Evolutionary conservation across 2,888 invertebrate species (phyloP).

Genomic region (Sesamia inferens): DNA sequence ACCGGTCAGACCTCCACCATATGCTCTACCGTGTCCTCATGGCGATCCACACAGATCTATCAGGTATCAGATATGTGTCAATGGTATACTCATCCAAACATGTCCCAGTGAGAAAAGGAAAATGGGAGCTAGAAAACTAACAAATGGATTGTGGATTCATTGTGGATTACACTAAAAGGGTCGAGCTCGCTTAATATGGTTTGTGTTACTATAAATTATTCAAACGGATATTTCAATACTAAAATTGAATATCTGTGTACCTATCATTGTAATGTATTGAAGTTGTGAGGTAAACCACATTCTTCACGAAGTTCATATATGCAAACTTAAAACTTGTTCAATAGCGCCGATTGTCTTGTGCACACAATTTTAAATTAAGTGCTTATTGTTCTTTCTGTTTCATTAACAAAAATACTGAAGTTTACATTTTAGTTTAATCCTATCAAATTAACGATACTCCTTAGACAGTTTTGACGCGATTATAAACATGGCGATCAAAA

Average conservation of each 20-base stretch:
- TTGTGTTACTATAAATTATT: not conserved
- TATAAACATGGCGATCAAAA: too few species aligned
- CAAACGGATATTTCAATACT: not conserved
- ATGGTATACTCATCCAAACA: not conserved
- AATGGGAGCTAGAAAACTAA: not conserved
- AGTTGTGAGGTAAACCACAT: not conserved
- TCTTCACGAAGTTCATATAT: not conserved
- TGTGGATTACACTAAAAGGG: not conserved
- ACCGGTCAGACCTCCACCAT: too few species aligned
- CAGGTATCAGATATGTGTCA: too few species aligned
- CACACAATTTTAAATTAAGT: too few species aligned
- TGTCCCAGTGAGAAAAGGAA: too few species aligned
- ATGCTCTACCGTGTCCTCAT: too few species aligned
- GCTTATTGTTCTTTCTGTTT: too few species aligned
- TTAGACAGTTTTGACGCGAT: too few species aligned
- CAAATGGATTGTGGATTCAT: not conserved
- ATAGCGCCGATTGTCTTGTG: not conserved
- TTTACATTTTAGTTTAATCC: too few species aligned
- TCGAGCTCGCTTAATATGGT: not conserved
- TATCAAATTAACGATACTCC: too few species aligned
- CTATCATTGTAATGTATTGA: not conserved
- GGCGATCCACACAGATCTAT: too few species aligned
- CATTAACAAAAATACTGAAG: too few species aligned
- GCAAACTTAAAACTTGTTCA: conserved; percentile 3
- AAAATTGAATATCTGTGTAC: not conserved